Percentiles rank a stretch among this genome's conserved stretches.
Conservation (phyloP, 2,113 vertebrate species). For the Siniperca knerii region DNA sequence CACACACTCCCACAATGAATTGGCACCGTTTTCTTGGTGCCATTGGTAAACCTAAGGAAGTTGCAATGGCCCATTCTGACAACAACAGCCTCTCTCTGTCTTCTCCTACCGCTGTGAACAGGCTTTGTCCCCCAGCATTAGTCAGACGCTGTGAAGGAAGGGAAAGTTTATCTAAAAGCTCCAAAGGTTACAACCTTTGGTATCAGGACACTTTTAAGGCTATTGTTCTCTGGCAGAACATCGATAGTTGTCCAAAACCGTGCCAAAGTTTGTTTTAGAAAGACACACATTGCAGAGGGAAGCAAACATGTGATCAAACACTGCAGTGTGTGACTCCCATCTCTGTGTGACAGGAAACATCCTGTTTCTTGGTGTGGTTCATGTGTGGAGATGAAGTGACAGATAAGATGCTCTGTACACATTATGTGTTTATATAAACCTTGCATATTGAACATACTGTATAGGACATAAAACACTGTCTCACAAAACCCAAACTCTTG, state of each 20-base stretch:
- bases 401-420: background rate
- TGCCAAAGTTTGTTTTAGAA: slow-evolving; percentile 52
- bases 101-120: slow-evolving; percentile 21
- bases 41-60: slow-evolving; percentile 51
- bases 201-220: slow-evolving; percentile 51
- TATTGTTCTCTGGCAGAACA: slow-evolving; percentile 69
- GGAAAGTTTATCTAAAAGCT: slow-evolving; percentile 63
- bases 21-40: slow-evolving; percentile 56
- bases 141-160: slow-evolving; percentile 60
- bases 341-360: slow-evolving; percentile 52
- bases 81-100: slow-evolving; percentile 56
- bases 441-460: background rate
- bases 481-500: background rate
- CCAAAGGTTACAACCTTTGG: slow-evolving; percentile 62
- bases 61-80: slow-evolving; percentile 37
- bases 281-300: background rate
- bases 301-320: slow-evolving; percentile 47
- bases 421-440: background rate
- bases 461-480: background rate
- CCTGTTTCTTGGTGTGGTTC: slow-evolving; percentile 52
- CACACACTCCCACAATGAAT: slow-evolving; percentile 42
- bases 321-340: slow-evolving; percentile 49
- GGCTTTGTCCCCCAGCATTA: slow-evolving; percentile 50
- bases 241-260: slow-evolving; percentile 49
- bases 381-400: slow-evolving; percentile 10